phyloP scores from a whole-genome alignment of 2,888 invertebrate species.

The Acronicta alni region DNA sequence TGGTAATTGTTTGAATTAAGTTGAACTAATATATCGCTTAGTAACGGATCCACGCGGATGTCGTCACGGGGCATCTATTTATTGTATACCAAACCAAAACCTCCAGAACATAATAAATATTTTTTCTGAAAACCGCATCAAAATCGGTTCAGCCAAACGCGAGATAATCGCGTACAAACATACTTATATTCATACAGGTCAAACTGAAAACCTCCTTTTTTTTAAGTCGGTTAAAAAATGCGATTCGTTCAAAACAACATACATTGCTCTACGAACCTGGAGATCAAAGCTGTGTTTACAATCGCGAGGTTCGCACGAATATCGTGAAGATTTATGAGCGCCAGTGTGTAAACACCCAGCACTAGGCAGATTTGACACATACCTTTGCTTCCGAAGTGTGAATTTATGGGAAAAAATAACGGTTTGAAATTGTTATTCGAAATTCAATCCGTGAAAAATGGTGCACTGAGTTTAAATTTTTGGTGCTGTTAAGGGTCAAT shows the following conservation, averaged over 20 bases:
- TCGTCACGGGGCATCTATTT: no score
- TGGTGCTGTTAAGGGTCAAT: neutral
- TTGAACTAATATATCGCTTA: no score
- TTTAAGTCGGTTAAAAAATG: slow-evolving; percentile 18
- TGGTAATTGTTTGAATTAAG: no score
- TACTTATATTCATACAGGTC: no score
- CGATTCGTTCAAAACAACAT: slow-evolving; percentile 21
- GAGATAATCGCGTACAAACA: no score
- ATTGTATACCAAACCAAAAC: no score
- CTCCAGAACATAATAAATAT: no score
- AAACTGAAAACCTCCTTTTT: no score
- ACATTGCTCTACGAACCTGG: slow-evolving; percentile 27
- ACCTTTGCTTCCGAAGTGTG: slow-evolving; percentile 36
- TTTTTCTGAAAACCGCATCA: no score
- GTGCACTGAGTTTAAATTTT: neutral
- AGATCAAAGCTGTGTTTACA: slow-evolving; percentile 59
- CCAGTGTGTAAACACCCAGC: slow-evolving; percentile 55
- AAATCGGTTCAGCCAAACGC: no score
- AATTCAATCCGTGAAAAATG: slow-evolving; percentile 20
- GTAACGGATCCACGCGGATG: no score
- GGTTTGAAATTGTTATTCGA: slow-evolving; percentile 15
- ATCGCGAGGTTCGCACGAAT: slow-evolving; percentile 51
- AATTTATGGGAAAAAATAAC: slow-evolving; percentile 38
- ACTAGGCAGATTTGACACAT: slow-evolving; percentile 47
- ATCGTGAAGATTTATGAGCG: slow-evolving; percentile 55